phyloP scores from a whole-genome alignment of 2,113 vertebrate genomes.

The Channa maculata region DNA sequence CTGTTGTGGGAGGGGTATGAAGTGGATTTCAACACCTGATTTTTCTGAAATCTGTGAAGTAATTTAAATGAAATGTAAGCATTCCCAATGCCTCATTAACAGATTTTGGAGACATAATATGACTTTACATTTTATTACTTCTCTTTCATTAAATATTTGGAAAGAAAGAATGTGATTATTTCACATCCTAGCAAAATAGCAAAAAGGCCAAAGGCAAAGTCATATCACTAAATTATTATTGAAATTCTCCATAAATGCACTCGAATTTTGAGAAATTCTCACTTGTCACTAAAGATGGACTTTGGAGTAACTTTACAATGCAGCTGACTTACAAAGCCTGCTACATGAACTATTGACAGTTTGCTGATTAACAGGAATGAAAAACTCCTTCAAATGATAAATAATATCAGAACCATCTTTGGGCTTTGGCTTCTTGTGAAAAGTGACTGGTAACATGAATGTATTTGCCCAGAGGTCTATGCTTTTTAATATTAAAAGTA shows the following conservation, averaged over 20 bases:
- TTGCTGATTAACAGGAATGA: not conserved
- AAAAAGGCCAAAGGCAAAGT: too few relatives aligned
- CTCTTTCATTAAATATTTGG: too few relatives aligned
- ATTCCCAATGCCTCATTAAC: not conserved
- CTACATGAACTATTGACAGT: not conserved
- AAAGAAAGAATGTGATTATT: too few relatives aligned
- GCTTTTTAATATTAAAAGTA: conserved; percentile 25
- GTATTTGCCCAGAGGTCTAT: conserved; percentile 42
- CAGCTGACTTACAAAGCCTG: too few relatives aligned
- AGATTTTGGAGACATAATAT: not conserved
- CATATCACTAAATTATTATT: too few relatives aligned
- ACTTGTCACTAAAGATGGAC: too few relatives aligned
- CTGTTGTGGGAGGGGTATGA: not conserved
- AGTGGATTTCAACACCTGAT: not conserved
- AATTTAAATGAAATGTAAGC: not conserved
- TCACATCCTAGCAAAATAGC: too few relatives aligned
- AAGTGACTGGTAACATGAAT: conserved; percentile 58
- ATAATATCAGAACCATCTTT: not conserved
- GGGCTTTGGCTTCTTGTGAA: not conserved
- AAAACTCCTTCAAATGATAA: not conserved
- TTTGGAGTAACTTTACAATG: too few relatives aligned
- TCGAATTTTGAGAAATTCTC: too few relatives aligned
- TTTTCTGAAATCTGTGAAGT: not conserved
- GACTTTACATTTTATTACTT: too few relatives aligned
- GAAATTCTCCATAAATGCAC: too few relatives aligned